phyloP scores from a whole-genome alignment of 2,797 vertebrate species.

The Smutsia temminckii region DNA sequence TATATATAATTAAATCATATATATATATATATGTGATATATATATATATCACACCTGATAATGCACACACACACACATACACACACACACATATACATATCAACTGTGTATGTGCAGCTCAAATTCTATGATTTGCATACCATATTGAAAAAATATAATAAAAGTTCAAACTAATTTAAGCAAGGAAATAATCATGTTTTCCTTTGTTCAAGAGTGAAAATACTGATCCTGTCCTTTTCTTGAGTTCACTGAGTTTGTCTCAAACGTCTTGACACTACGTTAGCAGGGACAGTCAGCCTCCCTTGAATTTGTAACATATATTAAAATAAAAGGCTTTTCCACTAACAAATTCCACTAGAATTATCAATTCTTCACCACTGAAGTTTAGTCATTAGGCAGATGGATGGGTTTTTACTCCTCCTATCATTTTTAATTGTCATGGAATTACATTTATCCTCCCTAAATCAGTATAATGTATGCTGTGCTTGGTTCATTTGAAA shows the following conservation, averaged over 20 bases:
- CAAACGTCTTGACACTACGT: background rate
- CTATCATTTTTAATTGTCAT: conserved; percentile 65
- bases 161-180: background rate
- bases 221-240: background rate
- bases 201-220: conserved; percentile 9
- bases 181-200: background rate
- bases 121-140: background rate
- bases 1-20: background rate
- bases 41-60: background rate
- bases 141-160: background rate
- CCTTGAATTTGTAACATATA: background rate
- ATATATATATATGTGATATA: no score
- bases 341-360: conserved; percentile 49
- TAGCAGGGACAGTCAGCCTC: background rate
- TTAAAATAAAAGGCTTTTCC: conserved; percentile 48
- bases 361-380: conserved; percentile 53
- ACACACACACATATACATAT: background rate
- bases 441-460: conserved; percentile 48
- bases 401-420: conserved; percentile 53
- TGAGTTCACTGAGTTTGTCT: background rate
- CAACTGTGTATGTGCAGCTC: background rate
- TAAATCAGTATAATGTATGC: conserved; percentile 42
- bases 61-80: background rate
- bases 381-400: conserved; percentile 62
- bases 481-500: conserved; percentile 57